Evolutionary conservation across 2,888 invertebrate genomes (phyloP), one percentile per base, ranked within the genome.

Genomic region (Rhingia rostrata): DNA sequence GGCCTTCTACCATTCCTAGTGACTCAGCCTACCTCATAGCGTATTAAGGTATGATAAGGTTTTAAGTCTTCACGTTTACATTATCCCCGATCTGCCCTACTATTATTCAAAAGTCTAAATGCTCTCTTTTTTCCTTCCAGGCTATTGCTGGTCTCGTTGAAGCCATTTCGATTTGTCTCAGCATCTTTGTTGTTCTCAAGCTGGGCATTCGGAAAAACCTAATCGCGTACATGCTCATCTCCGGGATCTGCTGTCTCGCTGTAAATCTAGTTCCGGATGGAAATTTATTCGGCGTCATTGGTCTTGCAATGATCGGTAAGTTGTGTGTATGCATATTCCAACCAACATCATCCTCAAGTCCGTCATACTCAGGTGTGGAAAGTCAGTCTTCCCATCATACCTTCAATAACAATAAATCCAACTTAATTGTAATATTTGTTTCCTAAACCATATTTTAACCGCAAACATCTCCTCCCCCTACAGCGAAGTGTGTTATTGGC

Each of bases 401-500:
- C 22, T 9, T 9, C 49, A 58, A 37, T 22, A 33, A 39, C 45
- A 77, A 53, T 45, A 70, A 4, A 37, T 64, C 43, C 10, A 10
- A 32, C 22, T 49, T 45, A 67, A 64, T 69, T 63, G 47, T 45
- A 58, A 74, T 64, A 56, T 64, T 64, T 64, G 47, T 47, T 63
- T 32, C 9, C 30, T 60, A 53, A 35, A 32, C 12, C 22, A 32
- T 12, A 56, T 12, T 14, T 32, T 4, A 56, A 78, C 43, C 60
- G n/a, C 35, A 35, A 22, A 1, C 22, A 1, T 2, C 4, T 14
- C 37, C 22, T 30, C 32, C 37, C n/a, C 67, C 22, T 30, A 39
- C 77, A 92, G 94, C 93, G 77, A 96, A 96, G 92, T 95, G 96
- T 88, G 93, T 95, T 39, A 95, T 96, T 77, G 95, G 95, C 9